Conservation (phyloP, 1,140 invertebrate species). For the Drosophila repleta region DNA sequence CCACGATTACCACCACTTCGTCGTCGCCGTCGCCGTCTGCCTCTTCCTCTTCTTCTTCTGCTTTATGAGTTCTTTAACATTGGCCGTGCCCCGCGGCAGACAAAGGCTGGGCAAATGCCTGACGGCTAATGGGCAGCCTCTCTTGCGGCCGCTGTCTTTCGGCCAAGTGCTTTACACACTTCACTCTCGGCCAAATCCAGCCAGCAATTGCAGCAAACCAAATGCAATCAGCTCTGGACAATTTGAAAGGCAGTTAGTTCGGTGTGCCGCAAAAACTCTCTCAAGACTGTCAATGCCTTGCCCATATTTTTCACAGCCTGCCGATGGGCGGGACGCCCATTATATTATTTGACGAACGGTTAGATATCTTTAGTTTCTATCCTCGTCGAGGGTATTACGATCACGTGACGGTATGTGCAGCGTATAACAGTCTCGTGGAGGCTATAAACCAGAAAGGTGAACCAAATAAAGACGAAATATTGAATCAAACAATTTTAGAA, state of each 20-base stretch:
- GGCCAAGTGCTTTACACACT: conserved; percentile 41
- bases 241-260: conserved; percentile 48
- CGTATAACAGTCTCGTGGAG: too few relatives aligned
- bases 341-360: conserved; percentile 35
- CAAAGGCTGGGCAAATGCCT: conserved; percentile 51
- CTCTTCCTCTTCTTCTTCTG: conserved; percentile 9
- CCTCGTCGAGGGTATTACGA: too few relatives aligned
- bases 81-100: conserved; percentile 42
- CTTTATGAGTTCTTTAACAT: conserved; percentile 76
- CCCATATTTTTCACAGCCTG: conserved; percentile 20
- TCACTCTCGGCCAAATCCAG: conserved; percentile 24
- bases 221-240: conserved; percentile 46
- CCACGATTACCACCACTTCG: conserved; percentile 25
- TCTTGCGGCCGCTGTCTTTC: conserved; percentile 12
- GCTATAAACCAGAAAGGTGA: too few relatives aligned
- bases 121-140: conserved; percentile 53
- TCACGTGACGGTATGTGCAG: too few relatives aligned
- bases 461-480: too few relatives aligned
- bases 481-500: too few relatives aligned
- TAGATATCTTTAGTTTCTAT: too few relatives aligned
- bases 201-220: conserved; percentile 27
- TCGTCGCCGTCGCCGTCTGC: not conserved
- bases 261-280: conserved; percentile 1
- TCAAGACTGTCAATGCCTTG: conserved; percentile 15
- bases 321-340: conserved; percentile 3